Evolutionary conservation across 2,888 invertebrate genomes (phyloP), one percentile per base, ranked within the genome.

Genomic region (Loripinus fragilis): DNA sequence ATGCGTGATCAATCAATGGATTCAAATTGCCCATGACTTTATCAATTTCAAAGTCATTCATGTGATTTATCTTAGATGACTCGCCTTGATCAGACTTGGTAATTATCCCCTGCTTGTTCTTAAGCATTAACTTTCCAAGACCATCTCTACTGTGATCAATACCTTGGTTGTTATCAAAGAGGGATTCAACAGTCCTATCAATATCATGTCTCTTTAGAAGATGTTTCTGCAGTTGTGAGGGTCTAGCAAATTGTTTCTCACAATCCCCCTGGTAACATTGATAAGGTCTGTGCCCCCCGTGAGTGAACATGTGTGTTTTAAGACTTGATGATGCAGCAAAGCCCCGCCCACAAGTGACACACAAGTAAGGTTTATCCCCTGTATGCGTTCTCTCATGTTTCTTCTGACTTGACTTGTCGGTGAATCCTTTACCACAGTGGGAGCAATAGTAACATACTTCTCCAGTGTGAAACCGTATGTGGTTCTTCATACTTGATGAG

Each of bases 201-300:
- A 50, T 20, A 12, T 50, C n/a, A 50, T 50, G 50, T n/a, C 50
- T 50, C 20, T 50, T 50, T n/a, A 50, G n/a, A 7, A 50, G n/a
- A 50, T 50, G 50, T 50, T 50, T 50, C n/a, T 50, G 50, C n/a
- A 50, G 50, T n/a, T 50, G 50, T n/a, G 50, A 50, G 5, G 50
- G 50, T n/a, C 50, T 12, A 50, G 50, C 50, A 50, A 50, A 50
- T n/a, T 50, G 50, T 50, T 50, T 50, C n/a, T 20, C 50, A 20
- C 50, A 50, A n/a, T n/a, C n/a, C n/a, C n/a, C n/a, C 8, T 50
- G 50, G 23, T 50, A 12, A n/a, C n/a, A n/a, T n/a, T n/a, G n/a
- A n/a, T n/a, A n/a, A n/a, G n/a, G n/a, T n/a, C n/a, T 17, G 8
- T 55, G 28, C 28, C 28, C 28, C 5, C 28, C 28, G 20, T 55